Evolutionary conservation across 92 coral and sea anemone genomes (phyloP), one percentile per base, ranked within the genome.

Genomic region (Actinostola sp.): DNA sequence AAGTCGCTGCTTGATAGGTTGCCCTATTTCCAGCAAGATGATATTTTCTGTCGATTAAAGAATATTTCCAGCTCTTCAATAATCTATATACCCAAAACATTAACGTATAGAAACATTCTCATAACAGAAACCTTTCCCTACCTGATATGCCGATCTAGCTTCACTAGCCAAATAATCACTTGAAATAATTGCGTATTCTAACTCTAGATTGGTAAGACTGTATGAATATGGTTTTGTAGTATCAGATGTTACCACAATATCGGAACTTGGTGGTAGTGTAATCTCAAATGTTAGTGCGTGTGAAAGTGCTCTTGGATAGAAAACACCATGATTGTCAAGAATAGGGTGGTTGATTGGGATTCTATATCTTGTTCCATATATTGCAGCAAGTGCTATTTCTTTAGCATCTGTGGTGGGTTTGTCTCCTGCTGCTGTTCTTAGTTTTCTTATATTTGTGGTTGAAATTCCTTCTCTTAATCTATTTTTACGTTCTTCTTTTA

Each of bases 271-370:
- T 19, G 81, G 76, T 2, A 75, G 38, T 12, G 73, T 75, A 31
- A 75, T 0, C 54, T 75, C 81, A 35, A 75, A 75, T 61, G 45
- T 24, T 27, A 75, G 62, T 31, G 0, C 73, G 13, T 64, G 0
- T 15, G 73, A 48, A 9, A 75, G 44, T 17, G 73, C 81, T 27
- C 81, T 29, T 20, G 73, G 73, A 38, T 75, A 0, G 60, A 75
- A 35, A 21, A 75, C 81, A 16, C 81, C 81, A 44, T 75, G 81
- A 28, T 75, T 63, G 49, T 35, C 21, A 19, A 75, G 34, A n/a
- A 75, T 32, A 41, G 71, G 59, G 38, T 75, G 81, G 61, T 63
- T 60, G 27, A 75, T 32, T 16, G 81, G 81, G 27, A 63, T 75
- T 36, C 25, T 33, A 34, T 75, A 75, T 41, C 34, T 75, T 29